Base-by-base conservation (phyloP, 2,797 vertebrate genomes). In the Acanthopagrus latus region DNA sequence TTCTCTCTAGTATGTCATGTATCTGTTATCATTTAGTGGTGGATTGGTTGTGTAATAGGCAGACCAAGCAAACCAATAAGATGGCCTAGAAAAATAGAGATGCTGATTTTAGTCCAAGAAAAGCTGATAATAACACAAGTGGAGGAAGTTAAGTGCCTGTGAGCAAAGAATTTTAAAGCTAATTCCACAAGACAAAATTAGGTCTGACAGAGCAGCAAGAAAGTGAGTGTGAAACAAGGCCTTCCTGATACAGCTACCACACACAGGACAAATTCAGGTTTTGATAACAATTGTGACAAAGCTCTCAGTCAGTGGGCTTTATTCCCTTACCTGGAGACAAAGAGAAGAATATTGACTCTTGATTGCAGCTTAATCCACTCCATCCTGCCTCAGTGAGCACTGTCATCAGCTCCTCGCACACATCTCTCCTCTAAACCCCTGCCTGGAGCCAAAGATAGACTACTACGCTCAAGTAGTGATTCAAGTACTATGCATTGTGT, bases 391-490 rank as follows among this genome's bases (percentile, higher is more conserved):
- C 71, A 68, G 58, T 71, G 79, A 33, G 51, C 65, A 41, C 51
- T 55, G 57, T 75, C 54, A 64, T 74, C 75, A 47, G 59, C 70
- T 85, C 46, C 55, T 55, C 33, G n/a, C 68, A 47, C 57, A 60
- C 58, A 57, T 64, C 21, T 50, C 74, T 74, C 71, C 64, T 70
- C 48, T 21, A 71, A 72, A 79, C 51, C 12, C 17, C 59, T 64
- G 60, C 69, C 74, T 14, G 13, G 57, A 80, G 47, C 59, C 71
- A 79, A 62, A 67, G 67, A 76, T 81, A 80, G 71, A 91, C 87
- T 78, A 83, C 80, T 65, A 62, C 41, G 2, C 41, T 68, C 47
- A 51, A 64, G 63, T 52, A 80, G 74, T 59, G 57, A 83, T 67
- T 60, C 55, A 29, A 46, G 55, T 58, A 65, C 23, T 65, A 71